A percentile compares a stretch with the other conserved stretches of the same genome.
Evolutionary conservation across 2,797 vertebrate genomes (phyloP).

Genomic region (Semotilus atromaculatus): DNA sequence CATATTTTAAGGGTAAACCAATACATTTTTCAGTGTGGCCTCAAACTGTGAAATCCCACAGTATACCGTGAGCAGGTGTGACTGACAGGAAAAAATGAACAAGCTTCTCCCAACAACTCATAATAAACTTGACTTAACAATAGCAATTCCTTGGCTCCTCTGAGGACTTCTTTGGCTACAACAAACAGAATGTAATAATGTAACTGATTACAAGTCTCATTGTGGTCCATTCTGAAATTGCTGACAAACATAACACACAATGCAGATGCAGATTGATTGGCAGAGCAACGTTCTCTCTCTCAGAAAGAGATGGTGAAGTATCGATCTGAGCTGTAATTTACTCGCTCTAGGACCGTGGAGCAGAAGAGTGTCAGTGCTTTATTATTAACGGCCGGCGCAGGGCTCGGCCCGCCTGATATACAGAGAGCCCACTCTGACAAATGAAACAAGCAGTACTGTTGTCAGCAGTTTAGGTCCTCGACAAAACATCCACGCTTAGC

Average conservation of each 20-base stretch:
- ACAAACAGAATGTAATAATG: constrained; percentile 8
- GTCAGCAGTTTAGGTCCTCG: constrained; percentile 51
- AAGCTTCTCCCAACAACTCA: neutral
- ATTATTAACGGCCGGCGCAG: constrained; percentile 54
- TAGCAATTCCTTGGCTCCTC: constrained; percentile 8
- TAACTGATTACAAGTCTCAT: constrained; percentile 20
- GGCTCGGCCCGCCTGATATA: constrained; percentile 15
- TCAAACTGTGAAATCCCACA: neutral
- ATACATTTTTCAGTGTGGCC: neutral
- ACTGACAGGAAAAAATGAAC: constrained; percentile 6
- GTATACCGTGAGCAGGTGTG: neutral
- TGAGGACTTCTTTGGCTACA: constrained; percentile 1
- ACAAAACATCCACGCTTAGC: constrained; percentile 27
- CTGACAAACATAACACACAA: constrained; percentile 31
- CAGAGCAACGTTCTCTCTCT: constrained; percentile 12
- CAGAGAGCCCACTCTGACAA: constrained; percentile 51
- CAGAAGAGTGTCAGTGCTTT: constrained; percentile 55
- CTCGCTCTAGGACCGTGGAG: constrained; percentile 46
- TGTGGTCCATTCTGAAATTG: constrained; percentile 19
- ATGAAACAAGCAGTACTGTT: constrained; percentile 42
- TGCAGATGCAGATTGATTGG: constrained; percentile 41
- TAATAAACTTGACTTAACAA: constrained; percentile 2
- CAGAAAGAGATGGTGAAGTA: constrained; percentile 30
- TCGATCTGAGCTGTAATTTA: constrained; percentile 52
- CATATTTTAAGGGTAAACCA: neutral